Base-by-base conservation (phyloP, 2,113 vertebrate species). In the Galemys pyrenaicus region DNA sequence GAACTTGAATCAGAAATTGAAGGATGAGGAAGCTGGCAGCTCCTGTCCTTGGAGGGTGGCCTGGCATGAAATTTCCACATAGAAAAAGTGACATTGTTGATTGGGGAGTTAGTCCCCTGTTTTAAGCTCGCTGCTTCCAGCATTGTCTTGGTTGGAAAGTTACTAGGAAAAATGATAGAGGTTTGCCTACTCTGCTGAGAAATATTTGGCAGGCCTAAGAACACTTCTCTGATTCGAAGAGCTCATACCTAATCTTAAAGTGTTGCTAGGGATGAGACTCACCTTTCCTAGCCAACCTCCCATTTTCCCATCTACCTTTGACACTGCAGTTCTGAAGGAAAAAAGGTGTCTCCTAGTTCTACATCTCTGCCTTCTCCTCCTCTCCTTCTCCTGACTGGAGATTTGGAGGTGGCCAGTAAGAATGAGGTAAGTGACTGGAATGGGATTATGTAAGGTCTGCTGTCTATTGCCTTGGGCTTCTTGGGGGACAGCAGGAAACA, bases 141-240 rank as follows among this genome's bases (percentile, higher is more conserved):
- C 64, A n/a, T 80, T 75, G 35, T 87, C 24, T 85, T 75, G n/a
- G 35, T 35, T 51, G 65, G 46, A 82, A 95, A 82, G 6, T 78
- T 62, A 49, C 19, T 37, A 78, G 67, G 65, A 54, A 94, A 71
- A 92, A 75, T n/a, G n/a, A 41, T 89, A 64, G 35, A n/a, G 35
- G 32, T 80, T 92, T 79, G 22, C 71, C 49, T 65, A 51, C 13
- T 94, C 77, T 93, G 79, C 58, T 80, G 39, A 70, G 65, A 87
- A 74, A 15, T 37, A 54, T 30, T 41, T 74, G 60, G 10, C 22
- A 65, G 80, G n/a, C 20, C 88, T 17, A 58, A n/a, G 54, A 87
- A 91, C 44, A 68, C 60, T 68, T 35, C 32, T 51, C 8, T 81
- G 16, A 81, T 46, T 81, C 75, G 15, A 67, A 70, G 44, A 35